Base-by-base conservation (phyloP, 2,113 vertebrate genomes). In the Poecilia latipinna region DNA sequence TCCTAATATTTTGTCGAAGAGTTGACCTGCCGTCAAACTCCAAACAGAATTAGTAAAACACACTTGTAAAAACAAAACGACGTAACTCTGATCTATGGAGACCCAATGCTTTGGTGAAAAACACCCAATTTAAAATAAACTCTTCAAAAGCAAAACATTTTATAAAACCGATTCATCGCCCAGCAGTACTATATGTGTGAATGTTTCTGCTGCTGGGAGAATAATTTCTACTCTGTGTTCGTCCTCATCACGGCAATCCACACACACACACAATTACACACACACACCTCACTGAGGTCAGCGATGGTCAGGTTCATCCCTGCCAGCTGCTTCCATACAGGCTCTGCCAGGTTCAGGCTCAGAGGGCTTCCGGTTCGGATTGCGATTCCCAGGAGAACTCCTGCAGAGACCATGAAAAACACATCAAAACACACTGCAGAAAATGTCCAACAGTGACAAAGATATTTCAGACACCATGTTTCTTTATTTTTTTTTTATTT, bases 291-390 rank as follows among this genome's bases (percentile, higher is more conserved):
- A 87, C 98, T 99, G 89, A 99, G 97, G 95, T 99, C 98, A 82
- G 98, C 98, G 51, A 99, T 99, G 86, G 97, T 99, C 85, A 99
- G 93, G 90, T 96, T 99, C 98, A 99, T 99, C 82, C 98, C 98
- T 31, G 98, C 97, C 89, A 99, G 95, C 86, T 99, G 98, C 80
- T 99, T 99, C 98, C 98, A 99, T 3, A 99, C 97, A 1, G 98
- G 98, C 89, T 99, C 98, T 0, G 98, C 98, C 65, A 99, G 93
- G 88, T 95, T 99, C 84, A 99, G 96, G 89, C 98, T 99, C 62
- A 99, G 93, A 31, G 98, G 98, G 82, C 98, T 99, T 75, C 98
- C 98, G 8, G 97, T 98, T n/a, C 98, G 95, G 89, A 99, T 99
- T 54, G 98, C 98, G 33, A 99, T 98, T 73, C 98, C 98, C 84